Percentiles rank a stretch among this genome's conserved stretches.
Evolutionary conservation across 2,888 invertebrate genomes (phyloP).

Genomic region (Abrostola triplasia): DNA sequence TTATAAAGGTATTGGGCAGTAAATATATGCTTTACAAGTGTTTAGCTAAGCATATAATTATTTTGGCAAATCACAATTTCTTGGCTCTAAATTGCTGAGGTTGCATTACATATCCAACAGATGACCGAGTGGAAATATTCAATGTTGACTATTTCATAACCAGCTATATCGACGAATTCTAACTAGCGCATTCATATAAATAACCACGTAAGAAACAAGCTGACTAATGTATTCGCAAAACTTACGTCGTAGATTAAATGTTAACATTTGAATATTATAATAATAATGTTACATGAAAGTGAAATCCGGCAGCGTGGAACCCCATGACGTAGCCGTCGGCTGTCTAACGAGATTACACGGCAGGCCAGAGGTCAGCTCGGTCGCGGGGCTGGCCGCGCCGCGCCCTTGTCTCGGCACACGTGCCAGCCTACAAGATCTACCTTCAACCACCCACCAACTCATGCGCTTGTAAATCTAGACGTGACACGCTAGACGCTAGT

Average conservation of each 20-base stretch:
- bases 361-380: slow-evolving; percentile 25
- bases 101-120: background rate
- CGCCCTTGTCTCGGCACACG: background rate
- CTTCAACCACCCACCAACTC: background rate
- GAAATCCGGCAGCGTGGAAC: slow-evolving; percentile 26
- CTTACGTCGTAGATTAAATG: background rate
- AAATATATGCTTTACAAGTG: background rate
- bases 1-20: background rate
- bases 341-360: slow-evolving; percentile 5
- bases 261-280: background rate
- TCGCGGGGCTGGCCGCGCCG: background rate
- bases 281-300: slow-evolving; percentile 27
- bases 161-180: background rate
- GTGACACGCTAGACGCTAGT: too few relatives aligned
- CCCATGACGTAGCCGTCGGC: slow-evolving; percentile 12
- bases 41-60: slow-evolving; percentile 2
- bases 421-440: background rate
- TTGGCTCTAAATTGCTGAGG: background rate
- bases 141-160: slow-evolving; percentile 19
- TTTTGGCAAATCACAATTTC: slow-evolving; percentile 16
- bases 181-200: slow-evolving; percentile 12
- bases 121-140: slow-evolving; percentile 2
- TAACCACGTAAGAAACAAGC: slow-evolving; percentile 12
- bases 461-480: too few relatives aligned
- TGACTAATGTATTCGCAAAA: background rate